These are phyloP conservation scores for Leptinotarsa undecemlineata DNA, from an alignment of 1,140 invertebrate species.

Conservation along the genomic window DNA sequence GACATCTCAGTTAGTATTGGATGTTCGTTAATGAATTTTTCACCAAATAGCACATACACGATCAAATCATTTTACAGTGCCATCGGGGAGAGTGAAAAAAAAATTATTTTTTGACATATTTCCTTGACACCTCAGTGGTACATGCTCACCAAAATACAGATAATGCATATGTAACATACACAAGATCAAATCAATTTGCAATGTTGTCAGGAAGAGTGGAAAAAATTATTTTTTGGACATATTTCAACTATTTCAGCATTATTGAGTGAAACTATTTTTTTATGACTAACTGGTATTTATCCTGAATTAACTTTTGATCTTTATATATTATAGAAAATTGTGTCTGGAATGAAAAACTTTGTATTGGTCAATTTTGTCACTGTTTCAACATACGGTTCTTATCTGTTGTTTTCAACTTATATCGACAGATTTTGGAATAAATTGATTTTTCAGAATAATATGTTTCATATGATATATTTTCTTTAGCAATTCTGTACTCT, in stretches of 20 bases:
- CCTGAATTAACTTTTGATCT: background rate
- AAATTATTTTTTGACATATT: too few species aligned
- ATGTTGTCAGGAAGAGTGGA: too few species aligned
- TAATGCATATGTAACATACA: too few species aligned
- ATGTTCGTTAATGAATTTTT: too few species aligned
- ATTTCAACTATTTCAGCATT: constrained; percentile 7
- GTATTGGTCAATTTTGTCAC: background rate
- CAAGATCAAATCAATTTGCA: too few species aligned
- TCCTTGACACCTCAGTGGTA: too few species aligned
- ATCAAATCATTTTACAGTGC: too few species aligned
- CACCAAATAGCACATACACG: too few species aligned
- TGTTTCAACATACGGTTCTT: background rate
- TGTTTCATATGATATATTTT: background rate
- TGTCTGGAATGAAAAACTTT: background rate
- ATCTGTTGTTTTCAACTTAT: background rate
- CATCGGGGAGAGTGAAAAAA: too few species aligned
- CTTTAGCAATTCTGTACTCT: background rate
- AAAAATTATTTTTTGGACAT: too few species aligned
- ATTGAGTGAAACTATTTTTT: background rate
- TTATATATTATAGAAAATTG: background rate
- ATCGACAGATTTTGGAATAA: background rate
- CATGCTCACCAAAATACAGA: too few species aligned
- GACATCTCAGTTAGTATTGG: too few species aligned
- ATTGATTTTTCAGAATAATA: background rate
- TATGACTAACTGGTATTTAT: background rate